phyloP scores from a whole-genome alignment of 2,797 vertebrate genomes.

The Syndactyla subalaris region DNA sequence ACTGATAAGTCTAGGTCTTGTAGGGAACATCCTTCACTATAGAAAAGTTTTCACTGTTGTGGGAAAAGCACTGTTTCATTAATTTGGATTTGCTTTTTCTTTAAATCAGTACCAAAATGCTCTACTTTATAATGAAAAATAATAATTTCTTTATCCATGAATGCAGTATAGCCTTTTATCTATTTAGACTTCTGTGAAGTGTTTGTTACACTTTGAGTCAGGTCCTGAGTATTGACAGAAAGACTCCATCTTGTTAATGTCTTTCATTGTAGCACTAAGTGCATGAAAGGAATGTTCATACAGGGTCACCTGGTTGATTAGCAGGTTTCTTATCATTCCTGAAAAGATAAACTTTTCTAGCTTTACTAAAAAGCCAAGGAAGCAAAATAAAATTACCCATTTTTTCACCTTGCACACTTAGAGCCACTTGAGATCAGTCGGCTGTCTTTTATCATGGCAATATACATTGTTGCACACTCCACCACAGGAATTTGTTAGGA shows the following conservation, averaged over 20 bases:
- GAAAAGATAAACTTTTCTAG: background rate
- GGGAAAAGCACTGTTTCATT: background rate
- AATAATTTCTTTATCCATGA: background rate
- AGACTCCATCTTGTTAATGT: background rate
- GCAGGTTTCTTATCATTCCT: background rate
- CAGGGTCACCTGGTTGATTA: background rate
- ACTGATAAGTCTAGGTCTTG: background rate
- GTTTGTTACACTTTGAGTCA: background rate
- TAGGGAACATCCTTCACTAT: background rate
- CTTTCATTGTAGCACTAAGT: background rate
- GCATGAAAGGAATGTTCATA: background rate
- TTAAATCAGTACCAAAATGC: background rate
- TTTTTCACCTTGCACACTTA: background rate
- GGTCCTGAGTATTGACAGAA: background rate
- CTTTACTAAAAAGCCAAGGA: background rate
- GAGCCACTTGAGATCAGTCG: background rate
- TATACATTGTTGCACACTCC: background rate
- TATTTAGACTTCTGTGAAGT: background rate
- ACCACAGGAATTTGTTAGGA: background rate
- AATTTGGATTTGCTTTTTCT: rapidly evolving
- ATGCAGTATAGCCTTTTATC: background rate
- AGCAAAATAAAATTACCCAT: background rate
- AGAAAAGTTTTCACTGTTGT: background rate
- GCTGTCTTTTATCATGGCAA: background rate
- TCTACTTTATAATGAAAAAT: background rate